Base-by-base conservation (phyloP, 2,797 vertebrate species). In the Enteromius radiatus region DNA sequence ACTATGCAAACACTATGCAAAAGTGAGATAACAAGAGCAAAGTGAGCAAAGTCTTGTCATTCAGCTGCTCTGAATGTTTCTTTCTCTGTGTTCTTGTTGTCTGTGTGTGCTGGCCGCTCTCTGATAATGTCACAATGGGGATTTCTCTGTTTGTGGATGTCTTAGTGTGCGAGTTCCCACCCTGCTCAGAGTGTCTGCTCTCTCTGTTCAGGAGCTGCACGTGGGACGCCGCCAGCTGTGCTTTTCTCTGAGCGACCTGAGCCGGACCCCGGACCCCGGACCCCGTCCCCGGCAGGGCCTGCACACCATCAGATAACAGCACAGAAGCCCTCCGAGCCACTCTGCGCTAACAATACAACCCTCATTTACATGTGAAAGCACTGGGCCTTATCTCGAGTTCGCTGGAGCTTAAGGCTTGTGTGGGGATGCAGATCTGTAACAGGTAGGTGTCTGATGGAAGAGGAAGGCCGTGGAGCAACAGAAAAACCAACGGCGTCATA, bases 271-370 rank as follows among this genome's bases (percentile, higher is more conserved):
- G 56, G 2, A 4, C 67, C 73, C 64, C 23, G 14, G 12, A 47
- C 70, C 82, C 88, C 87, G 84, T 88, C 83, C 87, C 79, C 89
- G 87, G 83, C 84, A 33, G 90, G 92, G 93, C 90, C 93, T 94
- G 93, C 91, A 91, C 93, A 91, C 92, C 92, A 94, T 95, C 94
- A 93, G 94, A 95, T 95, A 95, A 95, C 91, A 91, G 87, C 74
- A 89, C 91, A 84, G 63, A 86, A 82, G 87, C 84, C 91, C 87
- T 88, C 85, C 82, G 85, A 89, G 89, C 91, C 78, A 86, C 91
- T 89, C 88, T 86, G 54, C 61, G 69, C 85, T 89, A 89, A 95
- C 93, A 95, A 93, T 93, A 82, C 88, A 15, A 83, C 90, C 87
- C 65, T 70, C 87, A 95, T 94, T 94, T 94, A 92, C 93, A 95